A percentile compares a stretch with the other conserved stretches of the same genome.
phyloP scores from a whole-genome alignment of 2,888 invertebrate genomes.

The Tortricodes alternella region DNA sequence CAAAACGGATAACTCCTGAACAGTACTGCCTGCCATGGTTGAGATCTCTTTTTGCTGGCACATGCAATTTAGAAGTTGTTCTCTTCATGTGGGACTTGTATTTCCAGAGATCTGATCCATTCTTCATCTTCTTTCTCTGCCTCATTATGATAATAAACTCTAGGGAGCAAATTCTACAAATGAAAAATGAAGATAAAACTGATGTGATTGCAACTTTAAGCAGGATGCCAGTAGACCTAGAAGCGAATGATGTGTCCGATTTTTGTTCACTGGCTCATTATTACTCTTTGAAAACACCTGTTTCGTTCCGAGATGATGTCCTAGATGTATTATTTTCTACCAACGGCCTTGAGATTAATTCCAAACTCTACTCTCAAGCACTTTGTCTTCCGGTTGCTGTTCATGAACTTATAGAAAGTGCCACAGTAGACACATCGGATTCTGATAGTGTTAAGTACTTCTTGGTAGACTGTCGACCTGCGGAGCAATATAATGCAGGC shows the following conservation, averaged over 20 bases:
- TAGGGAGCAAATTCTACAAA: slow-evolving; percentile 90
- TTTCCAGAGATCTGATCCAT: slow-evolving; percentile 97
- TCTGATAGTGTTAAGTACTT: slow-evolving; percentile 92
- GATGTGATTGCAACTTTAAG: slow-evolving; percentile 86
- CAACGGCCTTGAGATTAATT: slow-evolving; percentile 82
- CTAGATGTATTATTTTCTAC: slow-evolving; percentile 85
- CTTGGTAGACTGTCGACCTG: slow-evolving; percentile 97
- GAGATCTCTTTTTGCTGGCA: slow-evolving; percentile 93
- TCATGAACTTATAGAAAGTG: slow-evolving; percentile 94
- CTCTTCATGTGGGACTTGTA: slow-evolving; percentile 98
- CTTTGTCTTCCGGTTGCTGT: slow-evolving; percentile 98
- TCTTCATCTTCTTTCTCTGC: slow-evolving; percentile 96
- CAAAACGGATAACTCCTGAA: slow-evolving; percentile 96
- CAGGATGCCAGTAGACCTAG: slow-evolving; percentile 92
- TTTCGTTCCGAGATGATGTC: slow-evolving; percentile 94
- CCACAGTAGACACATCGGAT: slow-evolving; percentile 84
- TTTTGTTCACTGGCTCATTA: slow-evolving; percentile 98
- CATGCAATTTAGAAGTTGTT: slow-evolving; percentile 92
- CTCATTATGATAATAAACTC: slow-evolving; percentile 98
- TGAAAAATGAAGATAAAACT: slow-evolving; percentile 88
- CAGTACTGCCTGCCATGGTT: slow-evolving; percentile 95
- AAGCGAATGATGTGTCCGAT: slow-evolving; percentile 97
- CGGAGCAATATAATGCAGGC: slow-evolving; percentile 98
- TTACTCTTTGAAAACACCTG: slow-evolving; percentile 96
- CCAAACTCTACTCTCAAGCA: slow-evolving; percentile 89